Base-by-base conservation (phyloP, 2,888 invertebrate species). In the Aleiodes leptofemur region DNA sequence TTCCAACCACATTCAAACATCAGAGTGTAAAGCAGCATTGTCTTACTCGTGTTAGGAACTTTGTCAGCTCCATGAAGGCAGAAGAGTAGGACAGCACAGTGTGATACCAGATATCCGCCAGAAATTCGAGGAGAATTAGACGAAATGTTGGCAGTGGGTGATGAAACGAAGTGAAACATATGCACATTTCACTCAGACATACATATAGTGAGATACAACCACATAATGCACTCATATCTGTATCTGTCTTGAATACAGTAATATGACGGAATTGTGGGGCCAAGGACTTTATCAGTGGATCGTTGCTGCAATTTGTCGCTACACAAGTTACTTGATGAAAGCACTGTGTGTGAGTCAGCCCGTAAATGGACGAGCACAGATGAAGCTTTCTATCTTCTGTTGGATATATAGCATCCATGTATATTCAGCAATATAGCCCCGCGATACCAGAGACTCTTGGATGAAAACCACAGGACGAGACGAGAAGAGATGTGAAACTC, bases 251-350 rank as follows among this genome's bases (percentile, higher is more conserved):
- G 72, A 53, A 29, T 71, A 11, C 55, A 61, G 53, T 34, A 72
- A 66, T 77, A 69, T 74, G 71, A 66, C 51, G 16, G 61, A 51
- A 76, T 72, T 72, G 64, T 48, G 64, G 23, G 64, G 43, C 0
- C 64, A 43, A 14, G 64, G 68, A 74, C 73, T 78, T 77, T 77
- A 78, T 78, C 78, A 51, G 11, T 31, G 34, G 71, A 76, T 70
- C 64, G 74, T 68, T 68, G 64, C 80, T 82, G 84, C 85, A 86
- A 86, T 86, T 87, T 83, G 85, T 83, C 83, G 84, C 77, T 76
- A 61, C 31, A 73, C 77, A 84, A 83, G 83, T 83, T 82, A 69
- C 80, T 81, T 83, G 85, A 86, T 85, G 85, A 85, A 78, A 78
- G 77, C 77, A 50, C 73, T 64, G 48, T 31, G 57, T 48, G 55